These are phyloP conservation scores for Tanypteryx hageni DNA, from an alignment of 2,888 invertebrate genomes.

Conservation along the genomic window DNA sequence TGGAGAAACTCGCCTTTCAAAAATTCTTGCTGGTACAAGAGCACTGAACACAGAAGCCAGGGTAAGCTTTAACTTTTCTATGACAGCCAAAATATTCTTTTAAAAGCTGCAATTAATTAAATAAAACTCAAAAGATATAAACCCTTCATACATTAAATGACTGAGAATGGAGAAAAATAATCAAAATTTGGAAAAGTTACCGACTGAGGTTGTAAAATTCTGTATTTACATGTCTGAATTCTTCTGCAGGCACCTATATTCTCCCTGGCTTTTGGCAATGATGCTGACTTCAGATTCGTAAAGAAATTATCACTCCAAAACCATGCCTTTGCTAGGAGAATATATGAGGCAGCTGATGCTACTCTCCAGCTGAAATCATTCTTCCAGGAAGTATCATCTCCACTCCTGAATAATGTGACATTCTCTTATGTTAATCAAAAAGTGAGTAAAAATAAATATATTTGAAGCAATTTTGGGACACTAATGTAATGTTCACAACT, in stretches of 20 bases:
- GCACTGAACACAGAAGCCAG: slow-evolving; percentile 75
- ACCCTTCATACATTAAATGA: too few species aligned
- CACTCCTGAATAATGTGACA: slow-evolving; percentile 81
- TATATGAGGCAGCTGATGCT: slow-evolving; percentile 85
- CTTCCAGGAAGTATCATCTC: slow-evolving; percentile 83
- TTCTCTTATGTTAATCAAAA: slow-evolving; percentile 78
- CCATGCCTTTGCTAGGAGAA: slow-evolving; percentile 82
- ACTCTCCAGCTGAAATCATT: slow-evolving; percentile 82
- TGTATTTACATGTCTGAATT: not conserved
- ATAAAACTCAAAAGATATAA: too few species aligned
- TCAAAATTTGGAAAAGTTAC: not conserved
- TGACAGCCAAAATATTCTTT: too few species aligned
- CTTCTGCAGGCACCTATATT: slow-evolving; percentile 77
- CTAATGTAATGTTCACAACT: too few species aligned
- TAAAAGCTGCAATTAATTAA: too few species aligned
- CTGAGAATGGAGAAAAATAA: too few species aligned
- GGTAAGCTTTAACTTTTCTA: slow-evolving; percentile 51
- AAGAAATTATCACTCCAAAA: slow-evolving; percentile 82
- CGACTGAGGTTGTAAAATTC: not conserved
- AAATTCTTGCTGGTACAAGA: slow-evolving; percentile 77
- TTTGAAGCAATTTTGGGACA: not conserved
- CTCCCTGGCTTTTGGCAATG: slow-evolving; percentile 84
- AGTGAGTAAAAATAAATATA: not conserved
- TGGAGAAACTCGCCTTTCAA: slow-evolving; percentile 77
- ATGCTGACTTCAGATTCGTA: slow-evolving; percentile 82